A percentile compares a stretch with the other conserved stretches of the same genome.
These are phyloP conservation scores for Drusus annulatus DNA, from an alignment of 1,140 invertebrate species.

Conservation along the genomic window DNA sequence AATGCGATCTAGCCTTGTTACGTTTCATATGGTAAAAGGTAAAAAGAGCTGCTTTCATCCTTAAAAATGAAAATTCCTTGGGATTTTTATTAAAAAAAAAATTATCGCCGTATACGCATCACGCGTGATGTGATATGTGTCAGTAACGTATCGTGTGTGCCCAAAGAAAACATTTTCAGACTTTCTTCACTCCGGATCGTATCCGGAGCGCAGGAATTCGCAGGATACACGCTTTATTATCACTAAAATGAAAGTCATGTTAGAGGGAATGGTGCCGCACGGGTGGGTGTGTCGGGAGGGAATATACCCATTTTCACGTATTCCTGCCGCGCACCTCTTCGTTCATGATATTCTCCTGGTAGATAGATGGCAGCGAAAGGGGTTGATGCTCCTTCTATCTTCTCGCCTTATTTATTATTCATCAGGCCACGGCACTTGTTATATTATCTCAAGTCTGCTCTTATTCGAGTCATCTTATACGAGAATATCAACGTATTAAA, in stretches of 20 bases:
- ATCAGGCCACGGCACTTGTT: conserved; percentile 31
- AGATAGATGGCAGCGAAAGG: conserved; percentile 17
- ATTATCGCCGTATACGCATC: conserved; percentile 25
- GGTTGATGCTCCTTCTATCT: conserved; percentile 15
- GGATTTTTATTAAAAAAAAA: neutral
- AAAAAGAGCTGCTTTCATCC: too few species aligned
- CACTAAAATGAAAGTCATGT: conserved; percentile 56
- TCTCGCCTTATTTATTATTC: conserved; percentile 27
- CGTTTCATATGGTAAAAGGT: too few species aligned
- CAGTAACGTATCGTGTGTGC: conserved; percentile 37
- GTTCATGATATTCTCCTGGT: conserved; percentile 31
- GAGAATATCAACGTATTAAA: conserved; percentile 22
- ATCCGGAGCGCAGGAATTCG: conserved; percentile 42
- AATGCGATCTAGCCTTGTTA: too few species aligned
- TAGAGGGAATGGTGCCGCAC: conserved; percentile 22
- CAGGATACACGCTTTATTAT: conserved; percentile 52
- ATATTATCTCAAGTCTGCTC: conserved; percentile 12
- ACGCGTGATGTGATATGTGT: conserved; percentile 36
- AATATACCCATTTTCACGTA: conserved; percentile 30
- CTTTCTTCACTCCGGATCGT: conserved; percentile 39
- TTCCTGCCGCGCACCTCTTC: conserved; percentile 39
- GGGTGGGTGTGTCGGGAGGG: conserved; percentile 12
- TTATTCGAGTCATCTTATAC: neutral
- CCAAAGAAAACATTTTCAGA: conserved; percentile 34
- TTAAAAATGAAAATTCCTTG: too few species aligned